A percentile compares a stretch with the other conserved stretches of the same genome.
Evolutionary conservation across 2,888 invertebrate species (phyloP).

Genomic region (Notocelia uddmanniana): DNA sequence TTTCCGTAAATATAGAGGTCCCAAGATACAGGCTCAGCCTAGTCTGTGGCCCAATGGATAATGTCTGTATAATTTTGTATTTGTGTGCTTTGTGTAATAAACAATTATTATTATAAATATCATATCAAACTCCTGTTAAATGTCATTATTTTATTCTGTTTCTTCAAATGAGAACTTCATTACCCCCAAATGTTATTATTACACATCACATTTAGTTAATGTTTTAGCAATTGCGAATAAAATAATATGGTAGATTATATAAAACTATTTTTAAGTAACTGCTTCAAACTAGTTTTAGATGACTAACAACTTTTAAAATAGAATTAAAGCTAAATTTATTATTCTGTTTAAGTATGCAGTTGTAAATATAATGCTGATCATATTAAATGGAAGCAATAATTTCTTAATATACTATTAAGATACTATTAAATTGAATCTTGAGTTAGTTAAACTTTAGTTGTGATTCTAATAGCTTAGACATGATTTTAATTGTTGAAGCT

Average conservation of each 20-base stretch:
- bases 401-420: no score
- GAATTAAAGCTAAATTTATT: neutral
- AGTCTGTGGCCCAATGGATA: no score
- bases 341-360: neutral
- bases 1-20: no score
- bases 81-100: no score
- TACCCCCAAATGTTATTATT: neutral
- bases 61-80: no score
- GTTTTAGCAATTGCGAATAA: conserved; percentile 24
- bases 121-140: neutral
- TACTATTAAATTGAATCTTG: no score
- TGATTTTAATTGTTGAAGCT: neutral
- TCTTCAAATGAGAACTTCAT: neutral
- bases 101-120: no score
- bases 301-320: neutral
- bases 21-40: no score
- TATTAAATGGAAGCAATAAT: no score
- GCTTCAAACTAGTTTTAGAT: no score
- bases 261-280: neutral
- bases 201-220: neutral
- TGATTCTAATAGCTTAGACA: neutral
- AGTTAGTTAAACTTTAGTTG: no score
- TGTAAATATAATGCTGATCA: neutral
- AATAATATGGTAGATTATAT: neutral
- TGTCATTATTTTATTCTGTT: neutral